Evolutionary conservation across 2,797 vertebrate genomes (phyloP).

Genomic region (Phoxinus dragarum): DNA sequence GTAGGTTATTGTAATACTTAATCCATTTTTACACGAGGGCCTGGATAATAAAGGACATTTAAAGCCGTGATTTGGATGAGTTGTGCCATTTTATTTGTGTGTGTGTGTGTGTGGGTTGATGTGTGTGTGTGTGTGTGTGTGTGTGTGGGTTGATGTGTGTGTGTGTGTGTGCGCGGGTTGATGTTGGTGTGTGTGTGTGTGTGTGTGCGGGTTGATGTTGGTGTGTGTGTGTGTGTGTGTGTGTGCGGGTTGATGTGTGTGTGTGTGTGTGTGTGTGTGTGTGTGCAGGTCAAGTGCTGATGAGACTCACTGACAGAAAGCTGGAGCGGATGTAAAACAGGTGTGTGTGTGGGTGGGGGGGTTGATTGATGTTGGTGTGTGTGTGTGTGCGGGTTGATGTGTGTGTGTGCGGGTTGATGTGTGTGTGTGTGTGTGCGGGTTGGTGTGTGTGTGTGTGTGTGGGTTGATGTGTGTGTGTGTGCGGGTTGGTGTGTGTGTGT

Average conservation of each 20-base stretch:
- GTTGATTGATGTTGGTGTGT: neutral
- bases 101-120: too few species aligned
- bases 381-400: slow-evolving; percentile 78
- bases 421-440: too few species aligned
- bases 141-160: neutral
- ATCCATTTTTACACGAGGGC: slow-evolving; percentile 1
- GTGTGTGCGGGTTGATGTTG: neutral
- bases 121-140: too few species aligned
- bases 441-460: too few species aligned
- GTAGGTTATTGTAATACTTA: slow-evolving; percentile 25
- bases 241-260: too few species aligned
- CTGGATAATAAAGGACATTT: slow-evolving; percentile 25
- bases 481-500: too few species aligned
- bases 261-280: slow-evolving; percentile 33
- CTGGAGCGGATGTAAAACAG: slow-evolving; percentile 86
- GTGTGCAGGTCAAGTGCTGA: slow-evolving; percentile 88
- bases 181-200: slow-evolving; percentile 23
- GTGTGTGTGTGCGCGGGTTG: slow-evolving; percentile 73
- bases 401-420: slow-evolving; percentile 67
- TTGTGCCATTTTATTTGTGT: neutral
- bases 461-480: too few species aligned
- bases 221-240: too few species aligned
- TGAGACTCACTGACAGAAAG: slow-evolving; percentile 97
- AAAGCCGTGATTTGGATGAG: neutral
- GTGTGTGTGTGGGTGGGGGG: neutral